Conservation (phyloP, 1,140 invertebrate species). For the Anagrus nilaparvatae region DNA sequence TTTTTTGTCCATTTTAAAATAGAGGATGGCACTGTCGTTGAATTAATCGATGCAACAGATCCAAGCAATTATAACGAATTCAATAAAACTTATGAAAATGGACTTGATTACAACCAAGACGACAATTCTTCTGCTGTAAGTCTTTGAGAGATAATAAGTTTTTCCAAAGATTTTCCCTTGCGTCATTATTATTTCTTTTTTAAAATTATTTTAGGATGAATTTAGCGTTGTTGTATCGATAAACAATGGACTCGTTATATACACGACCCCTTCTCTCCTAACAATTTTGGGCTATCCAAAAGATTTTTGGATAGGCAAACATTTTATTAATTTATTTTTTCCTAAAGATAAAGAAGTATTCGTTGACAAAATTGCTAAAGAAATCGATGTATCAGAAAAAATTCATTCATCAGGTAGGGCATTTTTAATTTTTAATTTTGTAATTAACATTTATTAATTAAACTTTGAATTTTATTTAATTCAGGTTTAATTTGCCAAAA, state of each 20-base stretch:
- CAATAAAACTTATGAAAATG: too few species aligned
- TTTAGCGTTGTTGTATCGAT: conserved; percentile 74
- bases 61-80: conserved; percentile 32
- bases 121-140: background rate
- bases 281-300: conserved; percentile 66
- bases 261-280: conserved; percentile 59
- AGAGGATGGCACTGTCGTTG: conserved; percentile 36
- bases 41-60: conserved; percentile 36
- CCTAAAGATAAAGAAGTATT: conserved; percentile 59
- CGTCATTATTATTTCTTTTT: conserved; percentile 11
- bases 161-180: background rate
- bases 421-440: background rate
- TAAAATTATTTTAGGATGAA: conserved; percentile 45
- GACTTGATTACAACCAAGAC: conserved; percentile 16
- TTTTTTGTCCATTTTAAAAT: too few species aligned
- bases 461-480: conserved; percentile 7
- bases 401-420: conserved; percentile 25
- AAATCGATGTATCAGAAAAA: conserved; percentile 26
- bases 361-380: conserved; percentile 48
- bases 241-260: conserved; percentile 68
- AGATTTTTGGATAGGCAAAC: conserved; percentile 75
- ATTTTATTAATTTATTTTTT: conserved; percentile 79
- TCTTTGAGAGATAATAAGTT: background rate
- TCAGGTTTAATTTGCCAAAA: conserved; percentile 26
- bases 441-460: background rate